phyloP scores from a whole-genome alignment of 2,797 vertebrate genomes.

The Ptychadena robeensis region DNA sequence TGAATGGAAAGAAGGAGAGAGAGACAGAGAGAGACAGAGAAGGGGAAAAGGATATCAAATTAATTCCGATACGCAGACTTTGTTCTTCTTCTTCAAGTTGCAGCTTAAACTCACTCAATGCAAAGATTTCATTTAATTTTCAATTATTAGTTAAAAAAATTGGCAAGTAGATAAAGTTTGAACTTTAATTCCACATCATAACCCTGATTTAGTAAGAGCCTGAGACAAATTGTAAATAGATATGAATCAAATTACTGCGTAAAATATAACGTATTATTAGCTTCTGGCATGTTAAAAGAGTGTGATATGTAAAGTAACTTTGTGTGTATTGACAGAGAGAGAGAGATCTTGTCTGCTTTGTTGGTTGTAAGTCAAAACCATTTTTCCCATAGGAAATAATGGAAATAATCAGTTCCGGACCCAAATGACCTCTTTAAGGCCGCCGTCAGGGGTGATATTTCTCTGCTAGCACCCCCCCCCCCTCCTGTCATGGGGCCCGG shows the following conservation, averaged over 20 bases:
- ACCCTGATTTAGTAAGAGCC: neutral
- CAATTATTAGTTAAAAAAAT: neutral
- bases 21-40: too few relatives aligned
- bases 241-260: neutral
- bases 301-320: too few relatives aligned
- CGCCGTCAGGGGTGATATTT: too few relatives aligned
- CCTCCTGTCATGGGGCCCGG: too few relatives aligned
- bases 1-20: slow-evolving; percentile 70
- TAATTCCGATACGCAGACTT: slow-evolving; percentile 77
- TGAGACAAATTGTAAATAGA: neutral
- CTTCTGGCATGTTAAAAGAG: too few relatives aligned
- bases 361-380: too few relatives aligned
- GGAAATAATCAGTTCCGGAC: too few relatives aligned
- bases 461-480: too few relatives aligned
- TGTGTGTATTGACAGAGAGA: too few relatives aligned
- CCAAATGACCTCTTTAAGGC: too few relatives aligned
- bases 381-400: too few relatives aligned
- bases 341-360: too few relatives aligned
- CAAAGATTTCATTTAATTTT: neutral
- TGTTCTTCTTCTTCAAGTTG: neutral
- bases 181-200: neutral
- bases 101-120: neutral
- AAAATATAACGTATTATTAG: neutral
- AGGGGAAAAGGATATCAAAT: slow-evolving; percentile 80
- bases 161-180: neutral